Conservation (phyloP, 2,797 vertebrate genomes). For the Ctenopoma kingsleyae region DNA sequence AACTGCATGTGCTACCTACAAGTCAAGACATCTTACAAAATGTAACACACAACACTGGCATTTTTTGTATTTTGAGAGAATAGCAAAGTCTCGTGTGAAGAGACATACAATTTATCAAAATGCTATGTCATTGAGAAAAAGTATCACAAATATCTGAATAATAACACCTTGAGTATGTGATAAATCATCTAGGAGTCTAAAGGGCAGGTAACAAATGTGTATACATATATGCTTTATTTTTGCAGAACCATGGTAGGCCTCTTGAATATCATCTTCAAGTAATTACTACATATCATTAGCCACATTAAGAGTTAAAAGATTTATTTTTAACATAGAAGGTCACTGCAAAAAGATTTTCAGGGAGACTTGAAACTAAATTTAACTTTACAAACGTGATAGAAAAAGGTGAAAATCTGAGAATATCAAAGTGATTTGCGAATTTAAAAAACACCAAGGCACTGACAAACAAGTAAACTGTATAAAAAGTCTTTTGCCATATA, state of each 20-base stretch:
- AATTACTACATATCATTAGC: not conserved
- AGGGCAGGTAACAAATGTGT: no score
- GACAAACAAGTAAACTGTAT: slow-evolving; percentile 74
- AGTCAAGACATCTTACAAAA: no score
- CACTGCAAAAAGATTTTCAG: slow-evolving; percentile 75
- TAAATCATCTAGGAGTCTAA: no score
- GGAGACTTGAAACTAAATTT: slow-evolving; percentile 52
- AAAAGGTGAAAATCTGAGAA: slow-evolving; percentile 74
- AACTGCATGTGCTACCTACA: no score
- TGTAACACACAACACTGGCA: no score
- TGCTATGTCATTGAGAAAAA: no score
- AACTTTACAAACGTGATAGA: slow-evolving; percentile 81
- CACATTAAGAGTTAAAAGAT: slow-evolving; percentile 68
- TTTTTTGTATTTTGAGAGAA: no score
- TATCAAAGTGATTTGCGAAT: slow-evolving; percentile 79
- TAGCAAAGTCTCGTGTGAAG: no score
- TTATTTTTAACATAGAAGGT: slow-evolving; percentile 81
- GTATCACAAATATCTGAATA: no score
- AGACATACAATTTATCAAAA: no score
- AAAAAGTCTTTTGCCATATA: slow-evolving; percentile 63
- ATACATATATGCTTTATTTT: no score
- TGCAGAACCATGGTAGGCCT: not conserved
- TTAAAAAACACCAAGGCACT: slow-evolving; percentile 81
- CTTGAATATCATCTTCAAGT: not conserved
- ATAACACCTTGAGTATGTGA: no score